A percentile compares a stretch with the other conserved stretches of the same genome.
phyloP scores from a whole-genome alignment of 2,113 vertebrate genomes.

The Gymnorhina tibicen region DNA sequence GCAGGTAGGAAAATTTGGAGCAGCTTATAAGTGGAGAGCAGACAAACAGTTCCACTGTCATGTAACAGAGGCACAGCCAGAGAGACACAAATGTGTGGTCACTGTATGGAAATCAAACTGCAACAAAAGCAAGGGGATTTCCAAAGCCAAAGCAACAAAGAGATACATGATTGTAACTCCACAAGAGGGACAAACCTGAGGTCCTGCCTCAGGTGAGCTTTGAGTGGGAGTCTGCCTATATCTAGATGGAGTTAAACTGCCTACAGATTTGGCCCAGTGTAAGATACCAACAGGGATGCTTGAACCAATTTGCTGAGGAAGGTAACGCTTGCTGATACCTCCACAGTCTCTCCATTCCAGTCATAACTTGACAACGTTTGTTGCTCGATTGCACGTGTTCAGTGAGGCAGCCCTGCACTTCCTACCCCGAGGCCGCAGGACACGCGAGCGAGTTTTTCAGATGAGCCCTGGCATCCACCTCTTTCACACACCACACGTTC shows the following conservation, averaged over 20 bases:
- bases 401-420: slow-evolving; percentile 23
- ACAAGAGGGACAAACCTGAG: slow-evolving; percentile 46
- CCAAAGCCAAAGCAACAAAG: slow-evolving; percentile 26
- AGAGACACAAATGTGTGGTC: not conserved
- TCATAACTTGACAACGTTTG: not conserved
- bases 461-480: slow-evolving; percentile 4
- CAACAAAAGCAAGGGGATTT: not conserved
- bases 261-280: not conserved
- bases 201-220: slow-evolving; percentile 55
- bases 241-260: not conserved
- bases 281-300: slow-evolving; percentile 5
- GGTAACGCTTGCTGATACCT: not conserved
- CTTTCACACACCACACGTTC: not conserved
- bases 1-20: not conserved
- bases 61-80: not conserved
- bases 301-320: not conserved
- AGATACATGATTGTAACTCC: slow-evolving; percentile 41
- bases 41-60: not conserved
- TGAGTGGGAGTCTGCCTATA: not conserved
- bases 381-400: not conserved
- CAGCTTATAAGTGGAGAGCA: slow-evolving; percentile 35
- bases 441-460: not conserved
- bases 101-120: not conserved
- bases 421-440: not conserved
- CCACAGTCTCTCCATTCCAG: not conserved